Evolutionary conservation across 2,797 vertebrate species (phyloP).

Genomic region (Gadopsis marmoratus): DNA sequence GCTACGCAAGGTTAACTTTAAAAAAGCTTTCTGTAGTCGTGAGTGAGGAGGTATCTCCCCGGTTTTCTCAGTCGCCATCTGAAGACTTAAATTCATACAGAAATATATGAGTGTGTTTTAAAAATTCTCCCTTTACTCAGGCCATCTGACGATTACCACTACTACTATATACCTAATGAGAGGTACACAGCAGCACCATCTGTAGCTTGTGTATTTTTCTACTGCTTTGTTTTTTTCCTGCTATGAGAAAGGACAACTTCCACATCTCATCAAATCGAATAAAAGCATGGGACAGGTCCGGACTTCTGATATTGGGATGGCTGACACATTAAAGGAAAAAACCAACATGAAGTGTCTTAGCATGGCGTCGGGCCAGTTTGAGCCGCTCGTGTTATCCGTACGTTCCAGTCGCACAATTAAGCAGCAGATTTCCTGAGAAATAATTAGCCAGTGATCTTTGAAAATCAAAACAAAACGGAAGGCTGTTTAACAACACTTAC

Average conservation of each 20-base stretch:
- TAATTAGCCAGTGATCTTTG: neutral
- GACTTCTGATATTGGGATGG: slow-evolving; percentile 16
- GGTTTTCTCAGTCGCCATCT: slow-evolving; percentile 37
- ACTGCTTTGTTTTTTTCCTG: slow-evolving; percentile 1
- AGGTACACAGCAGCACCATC: slow-evolving; percentile 33
- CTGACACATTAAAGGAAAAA: slow-evolving; percentile 15
- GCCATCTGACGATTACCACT: slow-evolving; percentile 33
- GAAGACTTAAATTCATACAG: slow-evolving; percentile 32
- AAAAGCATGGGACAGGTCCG: slow-evolving; percentile 23
- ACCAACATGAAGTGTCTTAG: neutral
- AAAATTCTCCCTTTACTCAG: slow-evolving; percentile 25
- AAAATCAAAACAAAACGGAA: neutral
- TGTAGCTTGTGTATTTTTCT: slow-evolving; percentile 30
- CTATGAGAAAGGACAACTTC: slow-evolving; percentile 3
- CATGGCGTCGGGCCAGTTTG: slow-evolving; percentile 10
- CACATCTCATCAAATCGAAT: slow-evolving; percentile 15
- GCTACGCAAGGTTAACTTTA: slow-evolving; percentile 40
- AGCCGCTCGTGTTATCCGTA: neutral
- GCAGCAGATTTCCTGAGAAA: slow-evolving; percentile 2
- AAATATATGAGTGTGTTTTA: slow-evolving; percentile 5
- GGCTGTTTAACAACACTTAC: neutral
- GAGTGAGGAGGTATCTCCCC: slow-evolving; percentile 33
- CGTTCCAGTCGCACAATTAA: slow-evolving; percentile 11
- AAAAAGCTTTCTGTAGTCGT: slow-evolving; percentile 45
- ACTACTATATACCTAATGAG: slow-evolving; percentile 8